Base-by-base conservation (phyloP, 1,140 invertebrate genomes). In the Cydia fagiglandana region DNA sequence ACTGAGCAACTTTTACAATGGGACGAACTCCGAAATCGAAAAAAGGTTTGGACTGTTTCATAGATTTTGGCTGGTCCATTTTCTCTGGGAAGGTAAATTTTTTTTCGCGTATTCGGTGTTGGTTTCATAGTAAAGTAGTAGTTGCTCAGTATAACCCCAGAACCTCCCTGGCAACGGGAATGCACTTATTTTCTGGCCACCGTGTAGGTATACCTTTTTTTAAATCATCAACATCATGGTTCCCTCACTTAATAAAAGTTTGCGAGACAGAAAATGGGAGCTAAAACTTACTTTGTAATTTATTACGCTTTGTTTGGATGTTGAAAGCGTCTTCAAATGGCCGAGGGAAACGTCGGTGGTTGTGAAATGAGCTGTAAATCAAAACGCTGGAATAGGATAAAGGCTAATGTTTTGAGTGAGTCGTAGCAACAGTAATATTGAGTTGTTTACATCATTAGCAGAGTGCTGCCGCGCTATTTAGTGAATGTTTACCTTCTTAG, bases 271-370 rank as follows among this genome's bases (percentile, higher is more conserved):
- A 70, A 70, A 70, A 70, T 79, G 73, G 75, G 78, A 64, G 61
- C 75, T 74, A 74, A 61, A 77, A 84, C 61, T 80, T 76, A 83
- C 75, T 85, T 87, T 77, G 81, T 85, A 88, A 88, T 88, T 88
- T 89, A 88, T 85, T 81, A 78, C 56, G 75, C 82, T 84, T 87
- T 82, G 82, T 85, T 81, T 81, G 80, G 50, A 56, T 61, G 75
- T 73, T 70, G 75, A 45, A 78, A 76, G 30, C 79, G 61, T 66
- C 73, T 74, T 53, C 20, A 45, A 74, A 56, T 74, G 45, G 73
- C 24, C 50, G 45, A 47, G 41, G 7, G 41, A 74, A 56, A 53
- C n/a, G 45, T 50, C 47, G 66, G 66, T 70, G 66, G 34, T 50
- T 74, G 45, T 28, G 45, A 74, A 74, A 53, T 45, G 20, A 45